Conservation (phyloP, 2,888 invertebrate genomes). For the Arenicola marina region DNA sequence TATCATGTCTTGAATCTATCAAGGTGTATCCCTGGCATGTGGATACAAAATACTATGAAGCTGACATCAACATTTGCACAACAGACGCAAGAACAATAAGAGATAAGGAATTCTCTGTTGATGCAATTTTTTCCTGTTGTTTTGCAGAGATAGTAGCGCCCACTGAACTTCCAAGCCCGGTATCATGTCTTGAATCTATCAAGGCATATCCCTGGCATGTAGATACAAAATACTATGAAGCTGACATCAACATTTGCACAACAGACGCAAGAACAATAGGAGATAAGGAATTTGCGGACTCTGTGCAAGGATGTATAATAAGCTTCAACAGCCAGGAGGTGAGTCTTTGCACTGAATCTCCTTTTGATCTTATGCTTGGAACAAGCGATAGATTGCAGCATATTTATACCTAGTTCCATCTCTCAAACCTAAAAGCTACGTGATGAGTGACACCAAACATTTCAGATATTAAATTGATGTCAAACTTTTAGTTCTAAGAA, state of each 20-base stretch:
- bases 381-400: too few relatives aligned
- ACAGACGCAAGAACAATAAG: constrained; percentile 61
- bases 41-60: constrained; percentile 75
- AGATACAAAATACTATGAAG: constrained; percentile 75
- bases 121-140: background rate
- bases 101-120: too few relatives aligned
- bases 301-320: constrained; percentile 70
- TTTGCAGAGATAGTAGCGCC: constrained; percentile 23
- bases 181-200: constrained; percentile 28
- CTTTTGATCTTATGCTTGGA: too few relatives aligned
- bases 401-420: too few relatives aligned
- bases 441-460: too few relatives aligned
- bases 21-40: constrained; percentile 62
- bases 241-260: constrained; percentile 68
- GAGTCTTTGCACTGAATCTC: too few relatives aligned
- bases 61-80: constrained; percentile 68
- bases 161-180: constrained; percentile 21
- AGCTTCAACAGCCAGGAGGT: constrained; percentile 69
- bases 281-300: constrained; percentile 58
- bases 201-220: constrained; percentile 62
- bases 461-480: too few relatives aligned
- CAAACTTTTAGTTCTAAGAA: too few relatives aligned
- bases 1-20: constrained; percentile 28
- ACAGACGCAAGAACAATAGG: constrained; percentile 63
- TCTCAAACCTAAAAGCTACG: too few relatives aligned